Conservation (phyloP, 2,888 invertebrate genomes). For the Macaria notata region DNA sequence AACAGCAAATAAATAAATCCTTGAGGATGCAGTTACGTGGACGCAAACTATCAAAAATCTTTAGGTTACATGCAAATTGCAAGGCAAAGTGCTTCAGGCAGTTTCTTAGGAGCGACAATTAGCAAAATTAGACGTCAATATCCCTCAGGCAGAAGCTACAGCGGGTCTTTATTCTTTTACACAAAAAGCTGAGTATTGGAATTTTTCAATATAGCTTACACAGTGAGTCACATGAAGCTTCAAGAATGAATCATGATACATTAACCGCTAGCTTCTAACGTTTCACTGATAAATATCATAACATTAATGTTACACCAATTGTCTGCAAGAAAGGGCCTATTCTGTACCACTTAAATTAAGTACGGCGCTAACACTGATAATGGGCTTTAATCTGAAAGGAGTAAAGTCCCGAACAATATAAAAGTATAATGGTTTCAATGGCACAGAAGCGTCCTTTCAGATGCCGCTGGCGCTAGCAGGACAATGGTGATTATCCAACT, state of each 20-base stretch:
- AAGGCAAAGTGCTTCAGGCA: constrained; percentile 20
- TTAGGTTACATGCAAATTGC: constrained; percentile 17
- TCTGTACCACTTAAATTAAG: neutral
- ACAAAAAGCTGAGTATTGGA: constrained; percentile 27
- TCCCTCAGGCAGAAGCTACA: constrained; percentile 25
- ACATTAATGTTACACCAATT: constrained; percentile 51
- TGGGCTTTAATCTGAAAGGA: constrained; percentile 23
- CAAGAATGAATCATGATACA: constrained; percentile 57
- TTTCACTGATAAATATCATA: constrained; percentile 59
- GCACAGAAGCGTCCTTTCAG: constrained; percentile 57
- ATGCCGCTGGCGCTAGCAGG: constrained; percentile 62
- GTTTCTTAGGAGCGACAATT: constrained; percentile 29
- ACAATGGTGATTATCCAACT: constrained; percentile 66
- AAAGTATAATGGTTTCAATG: constrained; percentile 25
- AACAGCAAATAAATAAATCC: too few relatives aligned
- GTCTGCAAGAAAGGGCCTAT: constrained; percentile 43
- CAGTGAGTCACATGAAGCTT: constrained; percentile 54
- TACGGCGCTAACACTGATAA: neutral
- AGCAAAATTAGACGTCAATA: constrained; percentile 17
- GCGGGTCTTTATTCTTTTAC: constrained; percentile 22
- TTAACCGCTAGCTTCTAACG: constrained; percentile 62
- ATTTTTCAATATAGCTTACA: constrained; percentile 33
- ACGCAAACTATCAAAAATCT: too few relatives aligned
- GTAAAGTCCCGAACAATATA: constrained; percentile 8
- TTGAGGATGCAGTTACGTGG: too few relatives aligned